These are phyloP conservation scores for Motacilla tschutschensis DNA, from an alignment of 2,113 vertebrate species.

Conservation along the genomic window DNA sequence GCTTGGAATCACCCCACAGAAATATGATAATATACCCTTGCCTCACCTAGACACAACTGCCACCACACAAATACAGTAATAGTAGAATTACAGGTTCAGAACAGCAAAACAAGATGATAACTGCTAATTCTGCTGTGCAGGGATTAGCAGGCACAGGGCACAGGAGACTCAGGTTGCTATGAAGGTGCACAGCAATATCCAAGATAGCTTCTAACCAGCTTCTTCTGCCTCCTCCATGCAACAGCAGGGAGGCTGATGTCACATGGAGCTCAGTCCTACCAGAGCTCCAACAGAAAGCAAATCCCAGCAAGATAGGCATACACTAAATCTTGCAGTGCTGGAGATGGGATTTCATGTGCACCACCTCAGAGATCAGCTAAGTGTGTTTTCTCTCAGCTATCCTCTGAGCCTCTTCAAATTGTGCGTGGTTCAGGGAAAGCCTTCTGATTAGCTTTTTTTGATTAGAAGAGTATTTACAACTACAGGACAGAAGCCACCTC, in stretches of 20 bases:
- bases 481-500: not conserved
- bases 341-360: not conserved
- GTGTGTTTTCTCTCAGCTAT: not conserved
- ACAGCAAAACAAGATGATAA: not conserved
- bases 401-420: not conserved
- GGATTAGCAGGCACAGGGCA: not conserved
- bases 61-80: not conserved
- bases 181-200: not conserved
- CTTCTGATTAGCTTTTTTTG: not conserved
- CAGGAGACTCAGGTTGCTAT: not conserved
- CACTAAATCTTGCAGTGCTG: rapidly evolving
- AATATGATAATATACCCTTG: not conserved
- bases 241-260: not conserved
- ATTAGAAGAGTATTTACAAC: not conserved
- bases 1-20: not conserved
- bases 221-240: not conserved
- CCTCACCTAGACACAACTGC: not conserved
- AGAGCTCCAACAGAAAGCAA: not conserved
- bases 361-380: not conserved
- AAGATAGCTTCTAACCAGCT: not conserved
- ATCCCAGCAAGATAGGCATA: not conserved
- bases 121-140: not conserved
- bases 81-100: not conserved
- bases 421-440: not conserved
- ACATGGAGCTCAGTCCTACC: not conserved